Percentiles rank a stretch among this genome's conserved stretches.
Evolutionary conservation across 2,797 vertebrate genomes (phyloP).

Genomic region (Australoheros facetus): DNA sequence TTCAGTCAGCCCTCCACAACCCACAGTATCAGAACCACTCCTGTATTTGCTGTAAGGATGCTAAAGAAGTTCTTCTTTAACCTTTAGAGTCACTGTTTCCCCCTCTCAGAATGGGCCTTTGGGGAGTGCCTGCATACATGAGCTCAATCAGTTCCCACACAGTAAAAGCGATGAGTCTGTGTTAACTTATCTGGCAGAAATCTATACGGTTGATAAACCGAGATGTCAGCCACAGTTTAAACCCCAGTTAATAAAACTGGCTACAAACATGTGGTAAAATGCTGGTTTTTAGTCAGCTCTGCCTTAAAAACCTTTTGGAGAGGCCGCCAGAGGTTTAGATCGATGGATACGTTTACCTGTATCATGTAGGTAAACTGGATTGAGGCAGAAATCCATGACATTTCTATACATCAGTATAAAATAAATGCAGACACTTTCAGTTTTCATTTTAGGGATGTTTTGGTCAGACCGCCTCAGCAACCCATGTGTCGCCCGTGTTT

Average conservation of each 20-base stretch:
- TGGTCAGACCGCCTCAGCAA: too few species aligned
- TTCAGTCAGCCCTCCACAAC: accelerated
- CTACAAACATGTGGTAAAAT: not conserved
- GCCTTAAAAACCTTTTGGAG: not conserved
- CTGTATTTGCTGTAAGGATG: not conserved
- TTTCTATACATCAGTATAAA: too few species aligned
- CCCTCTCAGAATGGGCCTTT: not conserved
- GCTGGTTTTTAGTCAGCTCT: not conserved
- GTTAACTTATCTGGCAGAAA: not conserved
- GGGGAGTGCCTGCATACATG: too few species aligned
- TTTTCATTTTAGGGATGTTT: too few species aligned
- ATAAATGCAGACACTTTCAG: too few species aligned
- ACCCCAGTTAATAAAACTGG: not conserved
- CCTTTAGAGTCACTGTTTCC: not conserved
- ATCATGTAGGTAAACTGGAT: not conserved
- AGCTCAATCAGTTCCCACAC: too few species aligned
- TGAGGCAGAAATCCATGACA: not conserved
- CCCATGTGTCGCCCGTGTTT: too few species aligned
- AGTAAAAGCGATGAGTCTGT: not conserved
- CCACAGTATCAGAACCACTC: not conserved
- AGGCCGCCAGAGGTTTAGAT: not conserved
- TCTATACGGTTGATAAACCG: not conserved
- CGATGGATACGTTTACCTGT: not conserved
- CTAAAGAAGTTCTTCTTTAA: not conserved
- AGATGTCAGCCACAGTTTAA: not conserved